phyloP scores from a whole-genome alignment of 2,113 vertebrate genomes.

The Theristicus caerulescens region DNA sequence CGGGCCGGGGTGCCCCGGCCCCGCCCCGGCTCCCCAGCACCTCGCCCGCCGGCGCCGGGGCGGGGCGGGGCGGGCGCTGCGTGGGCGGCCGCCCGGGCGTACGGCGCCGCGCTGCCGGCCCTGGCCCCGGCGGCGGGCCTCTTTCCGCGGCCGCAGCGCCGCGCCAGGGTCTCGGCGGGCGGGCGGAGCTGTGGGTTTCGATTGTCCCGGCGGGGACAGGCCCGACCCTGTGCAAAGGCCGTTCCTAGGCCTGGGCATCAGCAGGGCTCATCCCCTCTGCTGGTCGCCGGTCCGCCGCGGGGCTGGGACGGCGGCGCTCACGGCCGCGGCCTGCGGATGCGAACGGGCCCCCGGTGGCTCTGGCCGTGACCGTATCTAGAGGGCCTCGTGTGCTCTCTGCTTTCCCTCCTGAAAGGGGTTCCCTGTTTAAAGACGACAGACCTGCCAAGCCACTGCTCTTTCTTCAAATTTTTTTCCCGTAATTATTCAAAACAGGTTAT shows the following conservation, averaged over 20 bases:
- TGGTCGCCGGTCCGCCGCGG: too few species aligned
- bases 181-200: background rate
- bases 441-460: accelerated
- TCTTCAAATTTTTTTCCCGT: too few species aligned
- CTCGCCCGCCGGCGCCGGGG: too few species aligned
- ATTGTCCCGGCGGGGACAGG: background rate
- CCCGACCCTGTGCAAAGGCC: too few species aligned
- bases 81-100: background rate
- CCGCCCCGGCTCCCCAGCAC: too few species aligned
- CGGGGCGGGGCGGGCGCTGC: background rate
- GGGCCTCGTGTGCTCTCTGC: accelerated
- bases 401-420: too few species aligned
- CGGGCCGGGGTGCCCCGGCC: too few species aligned
- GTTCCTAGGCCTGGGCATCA: background rate
- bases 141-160: background rate
- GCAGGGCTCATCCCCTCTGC: background rate
- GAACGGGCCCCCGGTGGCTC: too few species aligned
- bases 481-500: accelerated
- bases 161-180: background rate
- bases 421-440: background rate
- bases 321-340: background rate
- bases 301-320: background rate
- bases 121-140: background rate
- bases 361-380: background rate
- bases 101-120: background rate